A percentile compares a stretch with the other conserved stretches of the same genome.
Conservation (phyloP, 2,113 vertebrate genomes). For the Anarrhichthys ocellatus region DNA sequence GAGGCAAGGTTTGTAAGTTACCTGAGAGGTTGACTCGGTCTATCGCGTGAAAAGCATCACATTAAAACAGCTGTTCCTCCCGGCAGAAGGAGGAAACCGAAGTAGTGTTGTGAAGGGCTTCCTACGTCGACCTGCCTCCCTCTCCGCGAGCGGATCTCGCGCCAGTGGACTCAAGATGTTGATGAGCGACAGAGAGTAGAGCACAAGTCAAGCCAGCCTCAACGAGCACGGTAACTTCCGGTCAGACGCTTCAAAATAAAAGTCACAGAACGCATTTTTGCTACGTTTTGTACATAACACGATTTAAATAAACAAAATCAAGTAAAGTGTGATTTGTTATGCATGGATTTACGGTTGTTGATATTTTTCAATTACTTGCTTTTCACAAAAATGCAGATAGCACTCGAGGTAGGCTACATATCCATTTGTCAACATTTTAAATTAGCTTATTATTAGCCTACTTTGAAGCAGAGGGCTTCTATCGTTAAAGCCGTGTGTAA, state of each 20-base stretch:
- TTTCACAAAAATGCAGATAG: neutral
- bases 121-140: constrained; percentile 14
- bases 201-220: constrained; percentile 13
- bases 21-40: constrained; percentile 48
- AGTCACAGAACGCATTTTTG: neutral
- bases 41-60: neutral
- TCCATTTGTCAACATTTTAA: neutral
- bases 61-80: constrained; percentile 3
- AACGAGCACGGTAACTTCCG: constrained; percentile 30
- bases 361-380: neutral
- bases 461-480: neutral
- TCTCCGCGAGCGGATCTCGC: constrained; percentile 52
- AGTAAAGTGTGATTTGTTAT: neutral
- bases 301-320: neutral
- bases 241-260: constrained; percentile 51
- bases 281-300: neutral
- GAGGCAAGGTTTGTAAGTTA: constrained; percentile 41
- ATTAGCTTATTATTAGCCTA: neutral
- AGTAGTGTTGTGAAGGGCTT: constrained; percentile 4
- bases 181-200: constrained; percentile 15
- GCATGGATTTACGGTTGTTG: neutral
- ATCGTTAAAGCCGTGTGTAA: neutral
- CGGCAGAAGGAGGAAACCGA: neutral
- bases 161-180: constrained; percentile 52
- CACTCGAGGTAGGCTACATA: neutral